phyloP scores from a whole-genome alignment of 1,140 invertebrate genomes.

The Drosophila lacteicornis region DNA sequence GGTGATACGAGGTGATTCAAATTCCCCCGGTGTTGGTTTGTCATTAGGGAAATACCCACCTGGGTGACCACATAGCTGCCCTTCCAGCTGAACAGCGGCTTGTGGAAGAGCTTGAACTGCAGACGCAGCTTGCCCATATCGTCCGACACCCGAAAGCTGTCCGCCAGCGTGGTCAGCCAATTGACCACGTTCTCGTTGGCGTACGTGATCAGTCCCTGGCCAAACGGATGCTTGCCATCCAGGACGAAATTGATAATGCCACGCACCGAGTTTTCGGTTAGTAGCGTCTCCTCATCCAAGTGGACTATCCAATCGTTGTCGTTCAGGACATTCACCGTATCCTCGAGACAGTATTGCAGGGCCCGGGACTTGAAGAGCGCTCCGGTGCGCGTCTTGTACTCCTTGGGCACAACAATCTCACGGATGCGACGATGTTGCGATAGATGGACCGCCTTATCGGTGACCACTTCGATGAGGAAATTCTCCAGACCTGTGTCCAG shows the following conservation, averaged over 20 bases:
- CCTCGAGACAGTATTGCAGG: constrained; percentile 97
- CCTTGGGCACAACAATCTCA: constrained; percentile 94
- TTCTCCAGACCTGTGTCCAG: constrained; percentile 96
- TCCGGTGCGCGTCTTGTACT: constrained; percentile 94
- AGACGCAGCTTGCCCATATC: constrained; percentile 98
- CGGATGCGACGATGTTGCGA: constrained; percentile 90
- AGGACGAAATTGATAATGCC: constrained; percentile 98
- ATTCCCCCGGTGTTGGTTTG: too few relatives aligned
- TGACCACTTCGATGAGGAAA: constrained; percentile 98
- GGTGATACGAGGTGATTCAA: neutral
- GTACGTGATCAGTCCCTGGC: constrained; percentile 99
- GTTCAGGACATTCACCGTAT: constrained; percentile 93
- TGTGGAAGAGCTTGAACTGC: constrained; percentile 97
- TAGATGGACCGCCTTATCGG: constrained; percentile 94
- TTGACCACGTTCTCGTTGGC: constrained; percentile 98
- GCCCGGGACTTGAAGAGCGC: constrained; percentile 98
- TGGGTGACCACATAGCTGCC: constrained; percentile 97
- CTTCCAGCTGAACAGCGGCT: constrained; percentile 99
- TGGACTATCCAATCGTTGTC: constrained; percentile 99
- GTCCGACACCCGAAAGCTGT: constrained; percentile 98
- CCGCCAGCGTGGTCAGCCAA: constrained; percentile 98
- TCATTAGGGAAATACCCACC: constrained; percentile 85
- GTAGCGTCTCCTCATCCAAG: constrained; percentile 97
- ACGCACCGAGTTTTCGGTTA: constrained; percentile 95
- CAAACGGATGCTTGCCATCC: constrained; percentile 98